Evolutionary conservation across 1,140 invertebrate genomes (phyloP).

Genomic region (Drosophila sp.): DNA sequence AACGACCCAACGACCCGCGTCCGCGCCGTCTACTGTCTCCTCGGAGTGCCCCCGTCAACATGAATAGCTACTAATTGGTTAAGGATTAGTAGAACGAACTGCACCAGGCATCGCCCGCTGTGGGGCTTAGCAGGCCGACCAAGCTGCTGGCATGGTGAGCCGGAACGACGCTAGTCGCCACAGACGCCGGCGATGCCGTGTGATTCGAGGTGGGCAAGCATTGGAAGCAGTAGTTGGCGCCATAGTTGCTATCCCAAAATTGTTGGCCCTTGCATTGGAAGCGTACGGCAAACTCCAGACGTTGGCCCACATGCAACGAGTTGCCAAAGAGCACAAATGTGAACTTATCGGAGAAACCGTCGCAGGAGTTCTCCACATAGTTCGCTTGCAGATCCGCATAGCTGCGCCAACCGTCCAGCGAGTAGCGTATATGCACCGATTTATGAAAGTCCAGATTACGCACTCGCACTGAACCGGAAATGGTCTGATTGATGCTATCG

Average conservation of each 20-base stretch:
- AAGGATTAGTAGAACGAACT: slow-evolving; percentile 76
- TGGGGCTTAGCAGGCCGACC: slow-evolving; percentile 76
- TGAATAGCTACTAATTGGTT: slow-evolving; percentile 9
- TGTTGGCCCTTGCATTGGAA: slow-evolving; percentile 93
- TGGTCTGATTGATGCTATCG: slow-evolving; percentile 89
- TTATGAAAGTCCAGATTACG: slow-evolving; percentile 96
- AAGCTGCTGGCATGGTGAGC: slow-evolving; percentile 55
- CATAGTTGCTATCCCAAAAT: slow-evolving; percentile 96
- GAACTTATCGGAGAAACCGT: slow-evolving; percentile 96
- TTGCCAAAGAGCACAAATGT: slow-evolving; percentile 91
- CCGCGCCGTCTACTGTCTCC: slow-evolving; percentile 46
- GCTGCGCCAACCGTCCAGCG: slow-evolving; percentile 93
- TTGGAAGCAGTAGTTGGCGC: slow-evolving; percentile 94
- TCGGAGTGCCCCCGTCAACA: slow-evolving; percentile 30
- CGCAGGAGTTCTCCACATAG: slow-evolving; percentile 95
- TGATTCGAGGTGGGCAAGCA: slow-evolving; percentile 87
- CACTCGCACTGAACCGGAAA: slow-evolving; percentile 94
- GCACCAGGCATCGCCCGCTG: slow-evolving; percentile 81
- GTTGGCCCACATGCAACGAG: slow-evolving; percentile 89
- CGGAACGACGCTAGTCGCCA: slow-evolving; percentile 66
- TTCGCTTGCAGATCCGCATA: slow-evolving; percentile 92
- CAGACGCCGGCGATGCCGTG: slow-evolving; percentile 67
- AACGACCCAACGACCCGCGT: slow-evolving; percentile 45
- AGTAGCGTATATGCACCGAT: slow-evolving; percentile 94
- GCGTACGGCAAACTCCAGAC: slow-evolving; percentile 92